phyloP scores from a whole-genome alignment of 2,888 invertebrate genomes.

The Brachypterus glaber region DNA sequence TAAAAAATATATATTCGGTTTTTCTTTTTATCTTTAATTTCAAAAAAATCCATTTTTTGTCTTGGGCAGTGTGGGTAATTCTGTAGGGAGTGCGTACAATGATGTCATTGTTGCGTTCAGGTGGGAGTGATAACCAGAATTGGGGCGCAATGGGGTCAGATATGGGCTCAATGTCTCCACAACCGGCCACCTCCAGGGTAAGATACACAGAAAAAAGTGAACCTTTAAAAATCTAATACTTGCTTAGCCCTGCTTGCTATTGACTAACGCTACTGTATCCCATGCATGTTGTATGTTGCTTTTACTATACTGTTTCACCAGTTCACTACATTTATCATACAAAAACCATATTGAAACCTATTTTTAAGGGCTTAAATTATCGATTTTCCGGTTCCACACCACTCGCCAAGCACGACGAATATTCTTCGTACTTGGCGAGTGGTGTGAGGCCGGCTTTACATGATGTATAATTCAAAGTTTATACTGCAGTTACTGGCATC shows the following conservation, averaged over 20 bases:
- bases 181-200: constrained; percentile 53
- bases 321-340: too few species aligned
- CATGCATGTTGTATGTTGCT: too few species aligned
- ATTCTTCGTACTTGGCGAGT: too few species aligned
- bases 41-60: constrained; percentile 17
- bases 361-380: too few species aligned
- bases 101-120: constrained; percentile 43
- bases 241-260: constrained; percentile 15
- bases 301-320: too few species aligned
- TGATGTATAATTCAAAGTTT: too few species aligned
- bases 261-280: too few species aligned
- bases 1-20: constrained; percentile 5
- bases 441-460: too few species aligned
- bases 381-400: too few species aligned
- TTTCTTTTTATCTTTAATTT: constrained; percentile 6
- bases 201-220: constrained; percentile 37
- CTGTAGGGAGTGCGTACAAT: constrained; percentile 39
- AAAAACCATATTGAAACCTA: too few species aligned
- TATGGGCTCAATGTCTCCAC: constrained; percentile 46
- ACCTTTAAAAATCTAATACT: not conserved
- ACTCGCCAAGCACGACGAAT: too few species aligned
- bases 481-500: too few species aligned
- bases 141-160: constrained; percentile 46
- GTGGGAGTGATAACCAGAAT: constrained; percentile 47
- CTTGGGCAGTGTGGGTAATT: constrained; percentile 22